A percentile compares a stretch with the other conserved stretches of the same genome.
Evolutionary conservation across 1,140 invertebrate species (phyloP).

Genomic region (Babylonia areolata): DNA sequence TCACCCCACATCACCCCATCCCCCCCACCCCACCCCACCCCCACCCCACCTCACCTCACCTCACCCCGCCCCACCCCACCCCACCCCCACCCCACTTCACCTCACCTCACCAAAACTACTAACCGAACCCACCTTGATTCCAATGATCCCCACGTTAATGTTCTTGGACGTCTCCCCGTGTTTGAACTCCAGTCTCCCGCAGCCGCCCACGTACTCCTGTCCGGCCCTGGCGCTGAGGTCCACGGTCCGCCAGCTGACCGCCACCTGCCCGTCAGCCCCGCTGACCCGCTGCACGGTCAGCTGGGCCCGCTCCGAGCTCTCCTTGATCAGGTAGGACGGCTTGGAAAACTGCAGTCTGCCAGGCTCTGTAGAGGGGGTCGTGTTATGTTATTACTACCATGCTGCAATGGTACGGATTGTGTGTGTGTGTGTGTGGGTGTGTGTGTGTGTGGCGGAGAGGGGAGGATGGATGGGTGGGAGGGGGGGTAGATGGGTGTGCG

Average conservation of each 20-base stretch:
- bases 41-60: no score
- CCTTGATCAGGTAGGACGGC: slow-evolving; percentile 74
- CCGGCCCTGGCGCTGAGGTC: slow-evolving; percentile 80
- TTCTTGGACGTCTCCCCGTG: slow-evolving; percentile 79
- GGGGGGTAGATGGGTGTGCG: not conserved
- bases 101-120: no score
- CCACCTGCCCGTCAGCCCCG: slow-evolving; percentile 81
- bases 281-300: slow-evolving; percentile 79
- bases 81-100: no score
- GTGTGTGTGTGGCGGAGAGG: not conserved
- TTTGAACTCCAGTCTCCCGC: slow-evolving; percentile 79
- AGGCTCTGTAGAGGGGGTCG: no score
- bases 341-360: slow-evolving; percentile 24
- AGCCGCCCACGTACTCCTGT: slow-evolving; percentile 77
- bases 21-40: no score
- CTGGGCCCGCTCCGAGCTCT: slow-evolving; percentile 78
- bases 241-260: slow-evolving; percentile 79
- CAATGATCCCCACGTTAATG: slow-evolving; percentile 79
- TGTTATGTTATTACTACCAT: no score
- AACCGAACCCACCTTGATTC: slow-evolving; percentile 59
- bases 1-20: no score
- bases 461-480: not conserved
- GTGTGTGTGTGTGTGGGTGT: slow-evolving; percentile 26
- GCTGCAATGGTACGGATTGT: no score
- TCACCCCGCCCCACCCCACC: no score